phyloP scores from a whole-genome alignment of 2,113 vertebrate genomes.

The Alouatta palliata region DNA sequence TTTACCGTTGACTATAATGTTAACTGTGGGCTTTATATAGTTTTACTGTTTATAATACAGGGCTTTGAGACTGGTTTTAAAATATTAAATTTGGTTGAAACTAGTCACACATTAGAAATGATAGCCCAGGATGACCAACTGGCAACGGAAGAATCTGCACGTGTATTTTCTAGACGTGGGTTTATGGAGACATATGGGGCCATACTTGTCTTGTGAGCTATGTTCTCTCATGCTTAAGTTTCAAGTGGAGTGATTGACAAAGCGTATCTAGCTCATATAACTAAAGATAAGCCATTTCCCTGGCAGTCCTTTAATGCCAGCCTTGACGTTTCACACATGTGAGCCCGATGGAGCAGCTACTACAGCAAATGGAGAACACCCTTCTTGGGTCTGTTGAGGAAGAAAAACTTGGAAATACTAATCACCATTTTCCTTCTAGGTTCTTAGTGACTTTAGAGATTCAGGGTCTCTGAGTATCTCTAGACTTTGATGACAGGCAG shows the following conservation, averaged over 20 bases:
- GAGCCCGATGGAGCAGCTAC: background rate
- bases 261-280: background rate
- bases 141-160: background rate
- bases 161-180: background rate
- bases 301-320: background rate
- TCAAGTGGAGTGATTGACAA: background rate
- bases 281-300: background rate
- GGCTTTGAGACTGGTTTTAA: background rate
- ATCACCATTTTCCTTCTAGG: background rate
- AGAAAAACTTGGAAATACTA: background rate
- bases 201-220: background rate
- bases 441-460: background rate
- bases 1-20: background rate
- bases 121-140: background rate
- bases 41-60: background rate
- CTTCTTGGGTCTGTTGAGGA: background rate
- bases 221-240: background rate
- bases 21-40: background rate
- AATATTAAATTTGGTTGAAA: background rate
- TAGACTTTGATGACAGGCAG: background rate
- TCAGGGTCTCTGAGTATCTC: background rate
- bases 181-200: background rate
- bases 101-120: background rate
- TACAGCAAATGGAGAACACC: accelerated
- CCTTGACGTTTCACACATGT: background rate